phyloP scores from a whole-genome alignment of 2,797 vertebrate species.

The Pantherophis vulpinus region DNA sequence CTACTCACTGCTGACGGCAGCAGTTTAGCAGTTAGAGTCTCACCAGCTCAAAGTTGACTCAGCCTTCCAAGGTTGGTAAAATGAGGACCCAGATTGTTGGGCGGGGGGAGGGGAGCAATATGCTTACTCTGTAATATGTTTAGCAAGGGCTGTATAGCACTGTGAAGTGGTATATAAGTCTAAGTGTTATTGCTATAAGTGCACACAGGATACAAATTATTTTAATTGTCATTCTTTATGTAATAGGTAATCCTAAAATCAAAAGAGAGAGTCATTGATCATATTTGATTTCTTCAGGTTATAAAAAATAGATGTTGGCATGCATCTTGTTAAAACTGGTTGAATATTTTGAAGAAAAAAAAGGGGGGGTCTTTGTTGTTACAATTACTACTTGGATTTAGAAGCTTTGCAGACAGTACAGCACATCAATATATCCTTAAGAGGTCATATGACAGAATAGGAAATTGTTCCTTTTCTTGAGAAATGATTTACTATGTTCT shows the following conservation, averaged over 20 bases:
- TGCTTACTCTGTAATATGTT: background rate
- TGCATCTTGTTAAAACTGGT: constrained; percentile 42
- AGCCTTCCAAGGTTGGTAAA: background rate
- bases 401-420: constrained; percentile 35
- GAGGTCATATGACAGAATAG: constrained; percentile 55
- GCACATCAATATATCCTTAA: constrained; percentile 55
- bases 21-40: background rate
- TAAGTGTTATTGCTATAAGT: background rate
- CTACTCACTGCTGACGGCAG: background rate
- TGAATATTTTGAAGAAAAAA: constrained; percentile 37
- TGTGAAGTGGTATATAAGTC: background rate
- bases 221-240: constrained; percentile 34
- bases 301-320: constrained; percentile 41
- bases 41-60: background rate
- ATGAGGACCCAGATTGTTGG: background rate
- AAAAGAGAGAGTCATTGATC: constrained; percentile 38
- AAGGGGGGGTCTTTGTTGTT: constrained; percentile 29
- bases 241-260: constrained; percentile 45
- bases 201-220: constrained; percentile 12
- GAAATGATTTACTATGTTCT: constrained; percentile 67
- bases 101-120: no score
- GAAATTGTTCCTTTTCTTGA: constrained; percentile 57
- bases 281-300: constrained; percentile 25
- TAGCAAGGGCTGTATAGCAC: background rate
- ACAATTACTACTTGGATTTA: constrained; percentile 39